phyloP scores from a whole-genome alignment of 2,888 invertebrate species.

The Chrysodeixis includens region DNA sequence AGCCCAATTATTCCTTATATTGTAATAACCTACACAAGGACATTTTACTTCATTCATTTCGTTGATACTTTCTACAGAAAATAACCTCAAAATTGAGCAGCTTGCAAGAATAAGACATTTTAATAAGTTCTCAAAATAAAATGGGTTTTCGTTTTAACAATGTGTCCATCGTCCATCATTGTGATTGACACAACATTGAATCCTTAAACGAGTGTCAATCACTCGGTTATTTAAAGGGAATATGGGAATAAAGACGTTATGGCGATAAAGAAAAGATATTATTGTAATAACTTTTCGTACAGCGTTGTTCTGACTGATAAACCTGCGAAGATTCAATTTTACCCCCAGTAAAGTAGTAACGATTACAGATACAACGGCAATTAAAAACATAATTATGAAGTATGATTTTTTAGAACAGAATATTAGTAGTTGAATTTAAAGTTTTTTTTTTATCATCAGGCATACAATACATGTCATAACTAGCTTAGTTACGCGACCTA shows the following conservation, averaged over 20 bases:
- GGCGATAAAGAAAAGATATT: neutral
- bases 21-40: neutral
- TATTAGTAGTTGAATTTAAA: no score
- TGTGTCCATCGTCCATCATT: slow-evolving; percentile 37
- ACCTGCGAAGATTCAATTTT: no score
- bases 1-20: no score
- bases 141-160: slow-evolving; percentile 20
- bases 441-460: no score
- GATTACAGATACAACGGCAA: no score
- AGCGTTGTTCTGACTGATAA: no score
- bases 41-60: neutral
- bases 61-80: neutral
- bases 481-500: neutral
- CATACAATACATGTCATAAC: no score
- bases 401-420: no score
- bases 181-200: slow-evolving; percentile 46
- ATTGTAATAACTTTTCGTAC: no score
- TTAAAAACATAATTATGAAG: no score
- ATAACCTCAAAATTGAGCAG: neutral
- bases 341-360: no score
- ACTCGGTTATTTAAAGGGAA: slow-evolving; percentile 18
- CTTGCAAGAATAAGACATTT: neutral
- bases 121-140: slow-evolving; percentile 36
- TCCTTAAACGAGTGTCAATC: slow-evolving; percentile 51
- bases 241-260: slow-evolving; percentile 1